Evolutionary conservation across 2,888 invertebrate species (phyloP).

Genomic region (Cataglyphis rosenhaueri): DNA sequence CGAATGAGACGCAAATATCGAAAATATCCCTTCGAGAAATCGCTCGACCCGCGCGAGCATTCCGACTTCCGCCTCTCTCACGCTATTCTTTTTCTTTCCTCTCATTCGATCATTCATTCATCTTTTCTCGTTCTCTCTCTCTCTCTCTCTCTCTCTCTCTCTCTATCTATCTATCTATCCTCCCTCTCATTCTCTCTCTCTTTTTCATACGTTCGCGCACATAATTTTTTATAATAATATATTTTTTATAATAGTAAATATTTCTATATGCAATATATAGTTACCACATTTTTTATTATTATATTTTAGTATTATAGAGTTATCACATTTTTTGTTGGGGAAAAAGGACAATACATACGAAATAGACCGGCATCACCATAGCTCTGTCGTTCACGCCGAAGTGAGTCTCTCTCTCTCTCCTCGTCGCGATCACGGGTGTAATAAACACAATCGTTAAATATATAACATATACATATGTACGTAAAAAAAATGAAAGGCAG

Average conservation of each 20-base stretch:
- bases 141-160: slow-evolving; percentile 25
- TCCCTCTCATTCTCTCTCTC: slow-evolving; percentile 21
- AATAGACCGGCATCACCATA: slow-evolving; percentile 53
- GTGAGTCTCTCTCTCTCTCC: slow-evolving; percentile 51
- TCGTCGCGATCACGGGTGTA: slow-evolving; percentile 36
- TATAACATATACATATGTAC: slow-evolving; percentile 31
- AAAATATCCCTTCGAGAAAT: slow-evolving; percentile 40
- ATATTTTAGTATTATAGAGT: slow-evolving; percentile 35
- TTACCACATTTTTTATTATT: slow-evolving; percentile 80
- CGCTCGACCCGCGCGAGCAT: slow-evolving; percentile 28
- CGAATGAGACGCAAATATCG: neutral
- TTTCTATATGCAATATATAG: slow-evolving; percentile 81
- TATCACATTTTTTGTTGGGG: slow-evolving; percentile 52
- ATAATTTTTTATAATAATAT: slow-evolving; percentile 65
- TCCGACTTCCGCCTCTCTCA: slow-evolving; percentile 53
- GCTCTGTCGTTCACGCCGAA: slow-evolving; percentile 40
- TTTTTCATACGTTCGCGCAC: slow-evolving; percentile 52
- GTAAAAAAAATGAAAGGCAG: slow-evolving; percentile 23
- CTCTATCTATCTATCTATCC: neutral
- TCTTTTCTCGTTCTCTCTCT: slow-evolving; percentile 51
- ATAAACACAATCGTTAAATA: slow-evolving; percentile 43
- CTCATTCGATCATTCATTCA: slow-evolving; percentile 52
- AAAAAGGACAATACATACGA: slow-evolving; percentile 71
- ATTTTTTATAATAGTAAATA: slow-evolving; percentile 75
- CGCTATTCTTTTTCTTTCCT: slow-evolving; percentile 48